Percentiles rank a stretch among this genome's conserved stretches.
phyloP scores from a whole-genome alignment of 1,140 invertebrate genomes.

The Brachionus sp. region DNA sequence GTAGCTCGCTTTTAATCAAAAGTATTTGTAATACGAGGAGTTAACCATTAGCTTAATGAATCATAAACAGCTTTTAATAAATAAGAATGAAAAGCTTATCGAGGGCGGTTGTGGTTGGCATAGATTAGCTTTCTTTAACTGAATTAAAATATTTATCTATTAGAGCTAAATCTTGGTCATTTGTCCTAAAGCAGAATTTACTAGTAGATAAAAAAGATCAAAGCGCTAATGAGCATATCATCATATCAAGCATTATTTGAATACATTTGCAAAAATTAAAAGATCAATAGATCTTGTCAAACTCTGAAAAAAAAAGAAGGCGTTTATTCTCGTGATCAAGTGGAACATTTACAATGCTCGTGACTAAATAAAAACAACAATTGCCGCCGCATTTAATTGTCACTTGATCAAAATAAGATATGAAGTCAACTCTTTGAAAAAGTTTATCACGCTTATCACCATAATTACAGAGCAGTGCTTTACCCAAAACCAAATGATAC shows the following conservation, averaged over 20 bases:
- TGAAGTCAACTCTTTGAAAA: slow-evolving; percentile 2
- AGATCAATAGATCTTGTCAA: background rate
- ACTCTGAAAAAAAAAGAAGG: background rate
- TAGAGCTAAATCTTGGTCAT: background rate
- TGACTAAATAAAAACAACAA: background rate
- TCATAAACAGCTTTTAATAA: background rate
- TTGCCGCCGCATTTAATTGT: background rate
- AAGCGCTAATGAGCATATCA: background rate
- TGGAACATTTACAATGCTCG: background rate
- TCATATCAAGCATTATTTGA: background rate
- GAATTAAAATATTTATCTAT: background rate
- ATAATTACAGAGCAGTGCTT: background rate
- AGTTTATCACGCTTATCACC: slow-evolving; percentile 1
- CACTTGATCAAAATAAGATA: background rate
- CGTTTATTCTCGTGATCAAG: background rate
- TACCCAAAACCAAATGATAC: background rate
- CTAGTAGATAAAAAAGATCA: background rate
- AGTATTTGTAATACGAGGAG: background rate
- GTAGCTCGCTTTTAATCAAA: background rate
- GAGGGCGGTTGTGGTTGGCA: background rate
- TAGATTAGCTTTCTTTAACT: background rate
- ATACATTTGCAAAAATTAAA: slow-evolving; percentile 2
- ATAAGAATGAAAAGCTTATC: background rate
- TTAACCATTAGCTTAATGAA: background rate
- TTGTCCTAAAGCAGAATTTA: background rate